Evolutionary conservation across 2,888 invertebrate species (phyloP).

Genomic region (Pterostichus madidus): DNA sequence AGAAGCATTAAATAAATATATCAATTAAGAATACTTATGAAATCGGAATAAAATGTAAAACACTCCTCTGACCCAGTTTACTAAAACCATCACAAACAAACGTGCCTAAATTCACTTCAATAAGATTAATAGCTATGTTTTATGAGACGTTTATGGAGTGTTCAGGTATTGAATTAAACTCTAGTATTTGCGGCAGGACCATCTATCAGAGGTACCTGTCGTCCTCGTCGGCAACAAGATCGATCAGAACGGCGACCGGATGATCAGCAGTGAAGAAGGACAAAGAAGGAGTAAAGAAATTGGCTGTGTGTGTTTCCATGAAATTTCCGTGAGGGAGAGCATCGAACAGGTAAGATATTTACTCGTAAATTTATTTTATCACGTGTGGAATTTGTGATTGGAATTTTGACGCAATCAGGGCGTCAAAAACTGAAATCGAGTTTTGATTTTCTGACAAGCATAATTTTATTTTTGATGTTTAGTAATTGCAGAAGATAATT

Average conservation of each 20-base stretch:
- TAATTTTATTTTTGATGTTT: background rate
- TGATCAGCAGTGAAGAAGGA: constrained; percentile 89
- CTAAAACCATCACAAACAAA: constrained; percentile 6
- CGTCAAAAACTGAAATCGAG: background rate
- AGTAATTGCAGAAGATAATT: background rate
- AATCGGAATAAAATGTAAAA: background rate
- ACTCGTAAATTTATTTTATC: background rate
- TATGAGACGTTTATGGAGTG: constrained; percentile 15
- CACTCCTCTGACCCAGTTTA: background rate
- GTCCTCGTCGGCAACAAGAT: constrained; percentile 91
- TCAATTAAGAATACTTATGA: too few species aligned
- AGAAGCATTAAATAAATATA: too few species aligned
- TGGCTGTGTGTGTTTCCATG: constrained; percentile 90
- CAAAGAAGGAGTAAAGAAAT: constrained; percentile 87
- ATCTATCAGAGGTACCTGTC: constrained; percentile 85
- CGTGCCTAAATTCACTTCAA: background rate
- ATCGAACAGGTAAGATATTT: constrained; percentile 84
- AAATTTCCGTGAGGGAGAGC: constrained; percentile 91
- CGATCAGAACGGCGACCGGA: constrained; percentile 88
- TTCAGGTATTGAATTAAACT: constrained; percentile 7
- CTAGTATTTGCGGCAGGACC: constrained; percentile 76
- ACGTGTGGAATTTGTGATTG: constrained; percentile 8
- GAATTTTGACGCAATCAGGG: background rate
- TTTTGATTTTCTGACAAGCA: background rate
- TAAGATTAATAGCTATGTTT: constrained; percentile 13